A percentile compares a stretch with the other conserved stretches of the same genome.
phyloP scores from a whole-genome alignment of 2,797 vertebrate species.

The Arrhamphus sclerolepis region DNA sequence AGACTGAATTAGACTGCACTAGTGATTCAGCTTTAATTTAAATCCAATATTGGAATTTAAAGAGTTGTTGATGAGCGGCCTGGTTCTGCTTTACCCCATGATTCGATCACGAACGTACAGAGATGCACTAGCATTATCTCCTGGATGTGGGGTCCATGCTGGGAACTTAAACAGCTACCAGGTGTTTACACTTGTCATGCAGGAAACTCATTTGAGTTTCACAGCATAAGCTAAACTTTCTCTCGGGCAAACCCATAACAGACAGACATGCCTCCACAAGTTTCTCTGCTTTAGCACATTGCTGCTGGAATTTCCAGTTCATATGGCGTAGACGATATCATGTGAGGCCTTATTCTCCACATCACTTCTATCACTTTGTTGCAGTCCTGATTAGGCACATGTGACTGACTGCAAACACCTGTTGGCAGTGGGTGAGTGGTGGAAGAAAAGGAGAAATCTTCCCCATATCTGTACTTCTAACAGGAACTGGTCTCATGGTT shows the following conservation, averaged over 20 bases:
- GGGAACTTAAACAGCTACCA: constrained; percentile 52
- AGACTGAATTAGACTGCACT: no score
- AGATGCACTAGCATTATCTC: constrained; percentile 26
- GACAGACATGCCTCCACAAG: constrained; percentile 47
- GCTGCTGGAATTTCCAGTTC: constrained; percentile 54
- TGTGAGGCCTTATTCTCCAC: constrained; percentile 67
- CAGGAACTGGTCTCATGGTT: constrained; percentile 40
- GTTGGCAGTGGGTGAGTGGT: constrained; percentile 51
- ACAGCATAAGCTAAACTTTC: constrained; percentile 41
- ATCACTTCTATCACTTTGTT: constrained; percentile 72
- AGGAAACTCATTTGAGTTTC: constrained; percentile 46
- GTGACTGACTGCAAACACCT: constrained; percentile 64
- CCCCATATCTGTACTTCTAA: constrained; percentile 39
- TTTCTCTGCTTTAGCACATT: constrained; percentile 24
- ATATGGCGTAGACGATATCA: constrained; percentile 59
- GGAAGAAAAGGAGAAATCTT: constrained; percentile 50
- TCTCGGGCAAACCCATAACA: constrained; percentile 49
- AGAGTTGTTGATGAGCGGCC: no score
- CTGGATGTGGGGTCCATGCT: constrained; percentile 47
- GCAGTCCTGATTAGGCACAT: constrained; percentile 72
- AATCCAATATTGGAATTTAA: no score
- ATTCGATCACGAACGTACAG: constrained; percentile 7
- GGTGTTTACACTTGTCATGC: constrained; percentile 58
- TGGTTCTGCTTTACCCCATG: no score
- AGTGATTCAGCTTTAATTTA: no score